A percentile compares a stretch with the other conserved stretches of the same genome.
phyloP scores from a whole-genome alignment of 1,140 invertebrate genomes.

The Penaeus japonicus region DNA sequence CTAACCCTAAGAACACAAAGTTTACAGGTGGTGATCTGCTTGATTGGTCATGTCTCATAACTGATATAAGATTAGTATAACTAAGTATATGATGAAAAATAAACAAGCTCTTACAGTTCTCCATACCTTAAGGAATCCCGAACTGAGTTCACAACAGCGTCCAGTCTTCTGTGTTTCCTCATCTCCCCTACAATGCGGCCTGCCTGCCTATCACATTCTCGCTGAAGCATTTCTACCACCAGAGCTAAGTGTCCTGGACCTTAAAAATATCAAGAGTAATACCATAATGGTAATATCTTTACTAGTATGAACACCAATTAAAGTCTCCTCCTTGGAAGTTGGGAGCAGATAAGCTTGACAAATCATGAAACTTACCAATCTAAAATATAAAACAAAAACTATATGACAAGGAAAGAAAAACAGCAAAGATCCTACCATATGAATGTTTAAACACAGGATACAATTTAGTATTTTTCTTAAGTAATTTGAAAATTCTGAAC shows the following conservation, averaged over 20 bases:
- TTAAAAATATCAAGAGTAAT: conserved; percentile 60
- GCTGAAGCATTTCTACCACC: conserved; percentile 70
- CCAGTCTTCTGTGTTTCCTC: conserved; percentile 76
- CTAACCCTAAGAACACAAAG: background rate
- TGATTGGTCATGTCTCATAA: background rate
- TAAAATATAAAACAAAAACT: no score
- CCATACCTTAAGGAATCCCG: conserved; percentile 50
- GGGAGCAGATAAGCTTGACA: no score
- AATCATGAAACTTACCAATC: no score
- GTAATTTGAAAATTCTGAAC: background rate
- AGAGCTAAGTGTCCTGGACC: conserved; percentile 78
- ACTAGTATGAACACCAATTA: no score
- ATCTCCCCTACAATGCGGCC: conserved; percentile 80
- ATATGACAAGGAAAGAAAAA: no score
- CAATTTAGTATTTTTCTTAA: no score
- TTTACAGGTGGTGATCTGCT: background rate
- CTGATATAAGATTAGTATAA: no score
- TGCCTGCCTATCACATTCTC: conserved; percentile 84
- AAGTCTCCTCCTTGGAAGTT: no score
- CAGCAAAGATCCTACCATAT: no score
- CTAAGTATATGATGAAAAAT: no score
- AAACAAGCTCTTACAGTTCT: no score
- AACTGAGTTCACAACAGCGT: conserved; percentile 69
- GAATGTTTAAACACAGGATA: no score
- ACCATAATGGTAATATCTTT: background rate